Evolutionary conservation across 2,113 vertebrate genomes (phyloP), one percentile per base, ranked within the genome.

Genomic region (Crotalus tigris): DNA sequence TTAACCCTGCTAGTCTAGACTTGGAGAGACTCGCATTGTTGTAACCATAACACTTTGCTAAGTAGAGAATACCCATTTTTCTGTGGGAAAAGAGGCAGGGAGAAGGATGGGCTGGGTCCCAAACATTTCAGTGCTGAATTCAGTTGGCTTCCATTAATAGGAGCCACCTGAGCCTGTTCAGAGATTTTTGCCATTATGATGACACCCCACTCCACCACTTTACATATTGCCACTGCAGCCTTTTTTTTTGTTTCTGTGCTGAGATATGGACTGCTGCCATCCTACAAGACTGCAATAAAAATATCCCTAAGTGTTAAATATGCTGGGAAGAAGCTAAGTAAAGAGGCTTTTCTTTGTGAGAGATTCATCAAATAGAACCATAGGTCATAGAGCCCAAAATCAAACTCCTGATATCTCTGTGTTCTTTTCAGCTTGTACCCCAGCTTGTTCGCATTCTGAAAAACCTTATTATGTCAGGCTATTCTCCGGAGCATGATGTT

Each of bases 401-500:
- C 0, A 1, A 13, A 0, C 13, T 33, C 0, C 88, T 92, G 58
- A 59, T 23, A 5, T 94, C 92, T 96, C 94, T 29, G 87, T 81
- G 57, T 95, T 97, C 95, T 97, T 97, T 97, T 13, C 98, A 99
- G 99, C 98, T 99, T 95, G 99, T 99, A 96, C 99, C 99, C 95
- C 99, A 99, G 88, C 98, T 99, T 98, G 99, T 99, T 97, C 98
- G 99, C 98, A 99, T 99, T 97, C 97, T 99, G 97, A 99, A 99
- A 98, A 99, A 99, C 97, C 98, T 99, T 96, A 99, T 99, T 97
- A 99, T 99, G 99, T 99, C 99, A 95, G 99, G 99, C 94, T 99
- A 99, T 96, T 99, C 99, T 96, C 99, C 99, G 96, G 99, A 99
- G 95, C 99, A 99, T 96, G 99, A 99, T 92, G 99, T 99, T 96